Evolutionary conservation across 2,797 vertebrate genomes (phyloP).

Genomic region (Lacerta agilis): DNA sequence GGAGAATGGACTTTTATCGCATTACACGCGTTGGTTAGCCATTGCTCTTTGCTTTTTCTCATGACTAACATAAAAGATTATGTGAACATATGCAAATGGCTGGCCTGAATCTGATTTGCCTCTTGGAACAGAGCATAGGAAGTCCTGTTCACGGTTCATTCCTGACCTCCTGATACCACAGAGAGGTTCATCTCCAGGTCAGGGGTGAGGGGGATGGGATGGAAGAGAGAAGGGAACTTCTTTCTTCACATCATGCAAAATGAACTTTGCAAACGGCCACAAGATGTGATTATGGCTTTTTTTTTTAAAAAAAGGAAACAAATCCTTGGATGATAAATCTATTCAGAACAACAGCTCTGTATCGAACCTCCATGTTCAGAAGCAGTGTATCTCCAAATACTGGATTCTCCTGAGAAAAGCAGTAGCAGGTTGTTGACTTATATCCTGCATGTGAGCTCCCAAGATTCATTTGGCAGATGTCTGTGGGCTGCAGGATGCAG

Average conservation of each 20-base stretch:
- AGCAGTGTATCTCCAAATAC: not conserved
- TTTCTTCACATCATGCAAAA: not conserved
- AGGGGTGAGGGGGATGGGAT: too few relatives aligned
- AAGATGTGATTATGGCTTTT: not conserved
- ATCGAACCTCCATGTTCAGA: not conserved
- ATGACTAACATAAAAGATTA: not conserved
- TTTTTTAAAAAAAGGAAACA: not conserved
- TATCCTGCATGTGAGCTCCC: rapidly evolving
- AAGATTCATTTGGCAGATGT: not conserved
- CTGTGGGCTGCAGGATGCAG: not conserved
- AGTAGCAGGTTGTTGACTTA: too few relatives aligned
- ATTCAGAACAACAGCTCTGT: not conserved
- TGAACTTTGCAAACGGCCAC: not conserved
- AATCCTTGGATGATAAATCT: not conserved
- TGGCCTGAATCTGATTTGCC: not conserved
- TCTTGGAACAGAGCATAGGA: not conserved
- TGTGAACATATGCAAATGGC: not conserved
- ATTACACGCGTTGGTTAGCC: not conserved
- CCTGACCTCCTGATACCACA: not conserved
- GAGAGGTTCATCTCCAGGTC: not conserved
- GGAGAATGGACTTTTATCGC: not conserved
- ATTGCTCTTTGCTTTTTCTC: not conserved
- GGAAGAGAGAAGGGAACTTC: too few relatives aligned
- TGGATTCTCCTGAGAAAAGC: not conserved
- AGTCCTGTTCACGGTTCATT: not conserved